Conservation (phyloP, 2,797 vertebrate genomes). For the Darevskia mixta region DNA sequence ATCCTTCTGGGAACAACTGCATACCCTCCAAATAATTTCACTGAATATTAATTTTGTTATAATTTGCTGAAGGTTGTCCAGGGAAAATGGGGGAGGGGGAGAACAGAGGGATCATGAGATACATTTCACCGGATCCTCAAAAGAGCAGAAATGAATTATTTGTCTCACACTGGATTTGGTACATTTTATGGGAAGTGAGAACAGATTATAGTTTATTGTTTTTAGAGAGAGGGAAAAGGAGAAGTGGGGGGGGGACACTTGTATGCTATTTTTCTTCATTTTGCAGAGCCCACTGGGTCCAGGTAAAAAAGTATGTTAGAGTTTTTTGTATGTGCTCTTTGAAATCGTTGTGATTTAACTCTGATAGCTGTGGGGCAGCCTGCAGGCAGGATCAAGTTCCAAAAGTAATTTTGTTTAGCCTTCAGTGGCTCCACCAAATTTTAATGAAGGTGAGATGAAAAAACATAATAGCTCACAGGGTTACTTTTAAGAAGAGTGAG, state of each 20-base stretch:
- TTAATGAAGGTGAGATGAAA: neutral
- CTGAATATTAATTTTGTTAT: neutral
- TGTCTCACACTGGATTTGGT: constrained; percentile 21
- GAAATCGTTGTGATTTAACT: neutral
- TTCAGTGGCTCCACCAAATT: neutral
- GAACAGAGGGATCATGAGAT: constrained; percentile 27
- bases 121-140: constrained; percentile 49
- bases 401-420: neutral
- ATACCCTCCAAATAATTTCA: neutral
- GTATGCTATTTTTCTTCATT: constrained; percentile 39
- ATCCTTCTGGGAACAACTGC: constrained; percentile 32
- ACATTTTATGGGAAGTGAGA: constrained; percentile 34
- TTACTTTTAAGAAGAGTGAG: neutral
- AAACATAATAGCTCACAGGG: no score
- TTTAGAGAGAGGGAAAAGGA: constrained; percentile 19
- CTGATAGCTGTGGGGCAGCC: neutral
- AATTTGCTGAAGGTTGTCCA: neutral
- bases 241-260: neutral
- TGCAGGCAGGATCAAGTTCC: neutral
- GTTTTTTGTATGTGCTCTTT: constrained; percentile 13
- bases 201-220: constrained; percentile 17
- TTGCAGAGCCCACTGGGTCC: constrained; percentile 1
- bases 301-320: constrained; percentile 32
- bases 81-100: neutral
- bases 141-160: constrained; percentile 47